These are phyloP conservation scores for Corythaeola cristata DNA, from an alignment of 2,113 vertebrate species.

Conservation along the genomic window DNA sequence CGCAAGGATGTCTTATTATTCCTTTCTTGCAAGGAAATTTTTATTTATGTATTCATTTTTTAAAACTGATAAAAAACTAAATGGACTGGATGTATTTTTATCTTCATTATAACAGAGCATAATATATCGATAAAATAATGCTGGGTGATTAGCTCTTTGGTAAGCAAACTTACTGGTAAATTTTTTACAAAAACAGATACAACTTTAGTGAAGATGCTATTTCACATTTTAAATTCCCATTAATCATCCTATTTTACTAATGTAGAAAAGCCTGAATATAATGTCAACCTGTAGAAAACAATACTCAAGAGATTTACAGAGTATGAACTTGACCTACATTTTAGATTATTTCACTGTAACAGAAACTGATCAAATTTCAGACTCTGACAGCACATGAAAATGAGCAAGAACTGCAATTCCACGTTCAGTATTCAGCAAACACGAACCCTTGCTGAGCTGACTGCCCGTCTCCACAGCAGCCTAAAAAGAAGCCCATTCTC, in stretches of 20 bases:
- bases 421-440: neutral
- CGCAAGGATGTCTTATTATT: neutral
- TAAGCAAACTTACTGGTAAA: neutral
- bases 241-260: constrained; percentile 43
- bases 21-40: neutral
- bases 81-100: neutral
- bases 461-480: rapidly evolving
- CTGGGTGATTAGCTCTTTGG: neutral
- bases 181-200: neutral
- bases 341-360: constrained; percentile 2
- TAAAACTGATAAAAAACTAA: neutral
- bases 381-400: neutral
- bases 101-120: neutral
- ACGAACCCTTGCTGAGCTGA: neutral
- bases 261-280: neutral
- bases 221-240: constrained; percentile 24
- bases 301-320: neutral
- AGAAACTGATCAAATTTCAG: neutral
- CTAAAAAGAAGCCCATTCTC: neutral
- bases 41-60: neutral
- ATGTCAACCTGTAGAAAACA: constrained; percentile 9
- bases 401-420: neutral
- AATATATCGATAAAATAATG: neutral
- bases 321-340: constrained; percentile 32
- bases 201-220: constrained; percentile 36